phyloP scores from a whole-genome alignment of 2,113 vertebrate genomes.

The Seriola rivoliana region DNA sequence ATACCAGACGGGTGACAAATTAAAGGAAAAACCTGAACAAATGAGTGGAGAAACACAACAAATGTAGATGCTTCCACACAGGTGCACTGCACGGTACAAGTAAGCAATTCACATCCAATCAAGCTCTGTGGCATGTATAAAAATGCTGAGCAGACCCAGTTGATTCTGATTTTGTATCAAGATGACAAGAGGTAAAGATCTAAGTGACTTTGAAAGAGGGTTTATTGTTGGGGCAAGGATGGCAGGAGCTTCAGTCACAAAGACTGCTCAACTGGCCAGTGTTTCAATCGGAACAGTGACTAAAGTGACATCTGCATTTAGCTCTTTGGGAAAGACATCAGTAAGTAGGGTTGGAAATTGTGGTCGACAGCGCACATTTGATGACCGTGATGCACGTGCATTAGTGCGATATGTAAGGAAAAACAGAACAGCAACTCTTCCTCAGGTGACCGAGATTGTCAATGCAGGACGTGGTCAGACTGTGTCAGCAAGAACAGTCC shows the following conservation, averaged over 20 bases:
- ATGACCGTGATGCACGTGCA: too few species aligned
- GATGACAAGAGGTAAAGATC: neutral
- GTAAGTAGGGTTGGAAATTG: too few species aligned
- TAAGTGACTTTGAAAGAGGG: neutral
- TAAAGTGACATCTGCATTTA: neutral
- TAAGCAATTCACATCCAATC: neutral
- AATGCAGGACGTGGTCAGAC: neutral
- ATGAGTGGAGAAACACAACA: neutral
- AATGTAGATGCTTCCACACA: neutral
- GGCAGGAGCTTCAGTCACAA: neutral
- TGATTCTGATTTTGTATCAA: neutral
- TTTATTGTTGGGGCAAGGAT: too few species aligned
- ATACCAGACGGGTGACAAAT: constrained; percentile 5
- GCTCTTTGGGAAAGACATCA: neutral
- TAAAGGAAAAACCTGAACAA: neutral
- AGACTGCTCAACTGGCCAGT: neutral
- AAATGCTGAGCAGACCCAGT: neutral
- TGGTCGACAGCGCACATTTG: neutral
- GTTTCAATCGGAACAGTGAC: neutral
- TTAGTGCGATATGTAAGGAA: neutral
- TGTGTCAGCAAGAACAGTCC: neutral
- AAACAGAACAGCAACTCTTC: neutral
- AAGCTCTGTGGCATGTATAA: neutral
- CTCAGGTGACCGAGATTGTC: neutral
- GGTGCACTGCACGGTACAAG: neutral